phyloP scores from a whole-genome alignment of 2,113 vertebrate species.

The Eptatretus burgeri region DNA sequence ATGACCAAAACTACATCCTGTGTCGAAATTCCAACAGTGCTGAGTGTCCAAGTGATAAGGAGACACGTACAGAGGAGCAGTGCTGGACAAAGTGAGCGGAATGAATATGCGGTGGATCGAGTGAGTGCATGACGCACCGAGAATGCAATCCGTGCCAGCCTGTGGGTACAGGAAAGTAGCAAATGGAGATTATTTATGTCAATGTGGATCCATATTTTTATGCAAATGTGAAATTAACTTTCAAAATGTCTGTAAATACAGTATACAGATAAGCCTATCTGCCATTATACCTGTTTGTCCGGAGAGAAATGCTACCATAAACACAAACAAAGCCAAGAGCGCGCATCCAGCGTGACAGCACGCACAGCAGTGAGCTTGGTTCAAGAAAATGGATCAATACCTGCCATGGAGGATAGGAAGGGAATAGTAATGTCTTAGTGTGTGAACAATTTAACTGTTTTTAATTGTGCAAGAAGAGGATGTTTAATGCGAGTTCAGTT shows the following conservation, averaged over 20 bases:
- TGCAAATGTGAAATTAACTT: no score
- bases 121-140: background rate
- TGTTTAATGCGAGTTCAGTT: no score
- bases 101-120: background rate
- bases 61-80: slow-evolving; percentile 56
- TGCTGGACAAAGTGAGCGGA: background rate
- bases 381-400: slow-evolving; percentile 83
- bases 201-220: no score
- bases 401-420: slow-evolving; percentile 14
- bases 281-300: slow-evolving; percentile 37
- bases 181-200: no score
- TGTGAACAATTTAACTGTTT: no score
- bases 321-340: slow-evolving; percentile 53
- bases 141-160: background rate
- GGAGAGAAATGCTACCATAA: slow-evolving; percentile 62
- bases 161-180: no score
- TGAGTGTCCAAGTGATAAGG: slow-evolving; percentile 48
- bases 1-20: slow-evolving; percentile 34
- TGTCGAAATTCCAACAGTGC: slow-evolving; percentile 30
- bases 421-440: background rate
- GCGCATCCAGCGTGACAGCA: slow-evolving; percentile 76
- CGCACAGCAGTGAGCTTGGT: slow-evolving; percentile 59
- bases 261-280: no score
- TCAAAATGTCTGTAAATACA: no score
- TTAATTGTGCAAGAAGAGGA: no score